Base-by-base conservation (phyloP, 2,797 vertebrate species). In the Characodon lateralis region DNA sequence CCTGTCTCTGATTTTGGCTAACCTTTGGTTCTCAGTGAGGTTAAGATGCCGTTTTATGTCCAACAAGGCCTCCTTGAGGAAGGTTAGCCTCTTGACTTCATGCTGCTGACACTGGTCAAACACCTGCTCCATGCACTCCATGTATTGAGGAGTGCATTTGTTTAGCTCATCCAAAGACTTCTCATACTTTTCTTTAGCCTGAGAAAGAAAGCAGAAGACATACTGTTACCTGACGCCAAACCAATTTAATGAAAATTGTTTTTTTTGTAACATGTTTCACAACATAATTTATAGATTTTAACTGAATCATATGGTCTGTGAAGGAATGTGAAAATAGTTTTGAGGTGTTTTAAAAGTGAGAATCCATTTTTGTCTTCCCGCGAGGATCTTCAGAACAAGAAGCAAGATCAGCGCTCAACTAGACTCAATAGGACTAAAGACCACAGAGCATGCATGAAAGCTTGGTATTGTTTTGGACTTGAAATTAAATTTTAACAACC, bases 41-140 rank as follows among this genome's bases (percentile, higher is more conserved):
- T 98, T 99, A 86, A 99, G 96, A 84, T 99, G 98, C 63, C 97
- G 96, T 92, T 99, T 99, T 94, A 99, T 96, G 89, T 99, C 98
- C 94, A 99, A 94, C 82, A 99, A 92, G 84, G 97, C 96, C 88
- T 99, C 98, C 92, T 97, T 97, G 77, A 99, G 95, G 95, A 99
- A 99, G 89, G 94, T 97, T 91, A 99, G 95, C 80, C 98, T 97
- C 93, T 96, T 98, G 83, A 99, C 96, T 91, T 99, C 98, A 10
- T 99, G 97, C 89, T 99, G 98, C 96, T 99, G 98, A 92, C 98
- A 99, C 93, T 97, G 97, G 85, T 99, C 98, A 0, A 99, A 99
- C 92, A 99, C 97, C 91, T 96, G 96, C 92, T 99, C 98, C 98
- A 99, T 99, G 93, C 96, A 93, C 92, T 99, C 98, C 85, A 96